Evolutionary conservation across 2,888 invertebrate species (phyloP), one percentile per base, ranked within the genome.

Genomic region (Ctenicera cuprea): DNA sequence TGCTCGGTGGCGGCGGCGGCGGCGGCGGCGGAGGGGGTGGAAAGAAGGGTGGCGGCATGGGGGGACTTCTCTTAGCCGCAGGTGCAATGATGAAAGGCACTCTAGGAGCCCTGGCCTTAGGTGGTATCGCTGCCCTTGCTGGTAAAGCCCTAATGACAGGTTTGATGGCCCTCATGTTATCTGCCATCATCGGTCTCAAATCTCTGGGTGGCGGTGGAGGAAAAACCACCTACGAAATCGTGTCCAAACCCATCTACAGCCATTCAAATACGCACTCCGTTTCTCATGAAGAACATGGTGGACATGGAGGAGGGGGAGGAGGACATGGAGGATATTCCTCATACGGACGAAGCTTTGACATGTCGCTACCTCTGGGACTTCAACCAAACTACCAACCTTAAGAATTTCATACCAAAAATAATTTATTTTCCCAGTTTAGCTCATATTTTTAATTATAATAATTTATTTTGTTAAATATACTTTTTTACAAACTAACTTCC

Each of bases 61-160:
- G 89, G 59, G 88, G 89, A 3, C 80, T 88, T 57, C 78, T 88
- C 2, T 82, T 89, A 80, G 89, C 89, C 0, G 89, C 88, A 11
- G 87, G 88, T 20, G 87, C 90, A 79, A 89, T 90, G 89, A 90
- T 90, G 88, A 90, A 90, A 89, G 94, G 94, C 76, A 94, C 94
- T 0, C 84, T 87, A 0, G 90, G 94, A 85, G 93, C 95, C 0
- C 83, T 95, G 37, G 94, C 92, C 9, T 80, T 91, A 11, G 94
- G 94, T 11, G 94, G 92, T 0, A 87, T 95, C 2, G 95, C 95
- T 0, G 87, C 94, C 61, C 88, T 95, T 41, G 95, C 95, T 8
- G 95, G 95, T 9, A 95, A 95, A 85, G 95, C 95, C 0, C 84
- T 95, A 16, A 93, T 95, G 92, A 94, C 95, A 0, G 94, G 94